Evolutionary conservation across 2,113 vertebrate genomes (phyloP).

Genomic region (Cricetomys ansorgei): DNA sequence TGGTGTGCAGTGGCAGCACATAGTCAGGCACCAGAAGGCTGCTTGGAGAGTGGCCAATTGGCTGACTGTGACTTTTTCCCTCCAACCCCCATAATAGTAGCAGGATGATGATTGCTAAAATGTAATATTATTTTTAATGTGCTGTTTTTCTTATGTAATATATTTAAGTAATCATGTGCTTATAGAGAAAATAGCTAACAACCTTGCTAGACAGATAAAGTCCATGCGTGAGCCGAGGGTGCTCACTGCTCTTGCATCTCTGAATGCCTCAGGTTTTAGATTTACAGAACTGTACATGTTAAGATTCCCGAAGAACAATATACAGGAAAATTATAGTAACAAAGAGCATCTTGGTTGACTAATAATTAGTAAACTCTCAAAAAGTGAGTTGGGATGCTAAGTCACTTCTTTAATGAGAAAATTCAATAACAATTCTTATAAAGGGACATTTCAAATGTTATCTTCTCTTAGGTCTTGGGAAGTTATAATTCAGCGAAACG

Average conservation of each 20-base stretch:
- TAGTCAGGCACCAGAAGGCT: neutral
- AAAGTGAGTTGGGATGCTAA: conserved; percentile 21
- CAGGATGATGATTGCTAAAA: conserved; percentile 23
- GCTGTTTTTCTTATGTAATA: neutral
- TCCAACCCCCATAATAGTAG: neutral
- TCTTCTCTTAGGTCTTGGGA: neutral
- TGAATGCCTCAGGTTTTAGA: conserved; percentile 4
- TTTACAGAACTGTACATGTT: conserved; percentile 17
- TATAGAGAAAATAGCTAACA: conserved; percentile 13
- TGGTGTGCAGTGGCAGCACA: neutral
- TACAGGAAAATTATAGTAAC: neutral
- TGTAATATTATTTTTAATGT: neutral
- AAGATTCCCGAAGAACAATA: neutral
- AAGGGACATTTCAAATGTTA: neutral
- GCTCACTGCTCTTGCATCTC: neutral
- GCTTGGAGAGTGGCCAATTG: neutral
- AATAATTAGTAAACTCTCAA: neutral
- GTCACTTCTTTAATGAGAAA: neutral
- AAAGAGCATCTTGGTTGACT: neutral
- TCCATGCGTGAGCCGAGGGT: neutral
- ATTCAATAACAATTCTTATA: neutral
- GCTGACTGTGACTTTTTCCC: neutral
- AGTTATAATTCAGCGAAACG: neutral
- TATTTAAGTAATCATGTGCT: neutral
- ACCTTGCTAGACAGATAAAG: neutral